Conservation (phyloP, 2,888 invertebrate species). For the Drosophila histrio region DNA sequence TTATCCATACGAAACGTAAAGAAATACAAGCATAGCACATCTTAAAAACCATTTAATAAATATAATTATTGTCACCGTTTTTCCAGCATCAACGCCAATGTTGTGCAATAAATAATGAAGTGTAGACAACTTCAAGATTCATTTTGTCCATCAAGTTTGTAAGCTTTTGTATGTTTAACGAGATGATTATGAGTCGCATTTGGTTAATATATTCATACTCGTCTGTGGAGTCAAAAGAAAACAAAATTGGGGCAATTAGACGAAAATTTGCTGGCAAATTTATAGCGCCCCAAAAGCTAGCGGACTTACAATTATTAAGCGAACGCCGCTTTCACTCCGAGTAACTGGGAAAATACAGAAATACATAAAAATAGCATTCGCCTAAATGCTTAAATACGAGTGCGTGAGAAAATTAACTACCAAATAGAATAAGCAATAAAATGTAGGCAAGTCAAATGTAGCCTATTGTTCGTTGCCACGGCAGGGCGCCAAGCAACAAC, state of each 20-base stretch:
- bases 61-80: slow-evolving; percentile 62
- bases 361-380: slow-evolving; percentile 15
- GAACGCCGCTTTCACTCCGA: slow-evolving; percentile 59
- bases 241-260: slow-evolving; percentile 55
- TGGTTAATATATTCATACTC: neutral
- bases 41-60: slow-evolving; percentile 57
- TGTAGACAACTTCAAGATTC: slow-evolving; percentile 30
- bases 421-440: slow-evolving; percentile 21
- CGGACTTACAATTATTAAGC: slow-evolving; percentile 12
- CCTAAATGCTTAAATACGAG: slow-evolving; percentile 14
- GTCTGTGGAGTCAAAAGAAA: slow-evolving; percentile 21
- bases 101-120: slow-evolving; percentile 66
- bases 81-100: too few relatives aligned
- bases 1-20: slow-evolving; percentile 2
- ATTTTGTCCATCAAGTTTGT: slow-evolving; percentile 8
- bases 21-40: slow-evolving; percentile 1
- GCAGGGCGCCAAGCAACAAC: slow-evolving; percentile 66
- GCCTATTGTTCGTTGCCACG: slow-evolving; percentile 57
- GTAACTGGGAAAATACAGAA: slow-evolving; percentile 13
- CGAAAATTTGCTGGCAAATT: slow-evolving; percentile 44
- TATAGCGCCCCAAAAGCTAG: slow-evolving; percentile 20
- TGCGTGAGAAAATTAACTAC: slow-evolving; percentile 62
- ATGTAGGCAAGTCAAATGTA: slow-evolving; percentile 3
- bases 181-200: slow-evolving; percentile 9
- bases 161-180: neutral